Base-by-base conservation (phyloP, 2,113 vertebrate genomes). In the Erpornis zantholeuca region DNA sequence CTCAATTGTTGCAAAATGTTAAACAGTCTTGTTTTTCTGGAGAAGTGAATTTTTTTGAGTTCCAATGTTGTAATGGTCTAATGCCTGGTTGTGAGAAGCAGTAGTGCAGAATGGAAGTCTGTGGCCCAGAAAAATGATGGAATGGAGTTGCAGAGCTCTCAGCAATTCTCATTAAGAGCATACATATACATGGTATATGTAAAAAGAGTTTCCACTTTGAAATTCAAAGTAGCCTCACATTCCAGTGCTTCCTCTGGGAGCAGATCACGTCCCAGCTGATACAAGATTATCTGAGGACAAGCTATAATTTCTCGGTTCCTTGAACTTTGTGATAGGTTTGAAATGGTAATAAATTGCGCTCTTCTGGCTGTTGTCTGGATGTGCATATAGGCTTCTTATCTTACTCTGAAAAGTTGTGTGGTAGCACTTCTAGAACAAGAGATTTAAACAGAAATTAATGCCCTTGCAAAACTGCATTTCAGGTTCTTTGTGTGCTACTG, bases 251-350 rank as follows among this genome's bases (percentile, higher is more conserved):
- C 85, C 93, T 56, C 54, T 85, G 71, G 72, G 77, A 91, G 44
- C 66, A 86, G 87, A 93, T 85, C 88, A 91, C 5, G 4, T 78
- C 72, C 47, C 77, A 73, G 72, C 64, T 72, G 80, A 92, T 91
- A 84, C 16, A 80, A 91, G 92, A 94, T 95, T 91, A 95, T 92
- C 82, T 90, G 59, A 92, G 85, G 93, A 95, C 72, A 93, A 86
- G 69, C 73, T 96, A 77, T 84, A 76, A 90, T 95, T 96, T 95
- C 69, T 84, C 72, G 3, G 22, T 92, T 84, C 80, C 91, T 93
- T 88, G 84, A 93, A 95, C 82, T 83, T 94, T 93, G 72, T 70
- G 88, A 66, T 87, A 81, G 60, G 56, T 91, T 90, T 94, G 86
- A 95, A 96, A 93, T 88, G 60, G 61, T 94, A 96, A 93, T 90